These are phyloP conservation scores for Megaustenia siamemsis DNA, from an alignment of 2,888 invertebrate species.

Conservation along the genomic window DNA sequence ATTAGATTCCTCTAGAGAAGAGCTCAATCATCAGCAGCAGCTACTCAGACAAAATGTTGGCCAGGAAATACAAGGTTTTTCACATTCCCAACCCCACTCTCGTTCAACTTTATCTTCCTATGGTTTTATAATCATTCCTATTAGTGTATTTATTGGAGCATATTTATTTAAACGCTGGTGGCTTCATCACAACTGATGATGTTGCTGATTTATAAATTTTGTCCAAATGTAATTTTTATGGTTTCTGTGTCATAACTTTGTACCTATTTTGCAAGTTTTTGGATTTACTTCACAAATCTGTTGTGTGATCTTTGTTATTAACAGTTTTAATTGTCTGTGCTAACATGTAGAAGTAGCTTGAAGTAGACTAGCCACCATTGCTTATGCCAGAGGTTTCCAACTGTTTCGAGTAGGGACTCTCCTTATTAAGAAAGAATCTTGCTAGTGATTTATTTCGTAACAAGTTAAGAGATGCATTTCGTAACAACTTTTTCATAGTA, in stretches of 20 bases:
- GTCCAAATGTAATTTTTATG: not conserved
- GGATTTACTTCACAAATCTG: not conserved
- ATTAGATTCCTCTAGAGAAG: slow-evolving; percentile 67
- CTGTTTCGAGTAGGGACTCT: not conserved
- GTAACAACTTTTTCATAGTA: no score
- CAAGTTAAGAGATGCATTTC: no score
- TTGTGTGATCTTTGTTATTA: slow-evolving; percentile 2
- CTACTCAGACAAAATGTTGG: slow-evolving; percentile 72
- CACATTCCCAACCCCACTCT: not conserved
- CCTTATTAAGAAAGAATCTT: no score
- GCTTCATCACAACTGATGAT: not conserved
- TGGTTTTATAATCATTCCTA: slow-evolving; percentile 64
- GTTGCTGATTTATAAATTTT: not conserved
- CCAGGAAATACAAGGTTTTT: slow-evolving; percentile 73
- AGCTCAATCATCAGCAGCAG: slow-evolving; percentile 70
- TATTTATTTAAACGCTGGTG: slow-evolving; percentile 67
- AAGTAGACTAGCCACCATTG: not conserved
- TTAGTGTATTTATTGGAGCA: slow-evolving; percentile 69
- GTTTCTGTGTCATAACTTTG: not conserved
- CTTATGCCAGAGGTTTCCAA: not conserved
- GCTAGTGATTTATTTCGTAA: no score
- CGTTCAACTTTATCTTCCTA: slow-evolving; percentile 53
- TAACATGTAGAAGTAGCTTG: not conserved
- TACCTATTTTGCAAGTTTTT: not conserved
- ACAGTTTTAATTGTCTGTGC: not conserved